phyloP scores from a whole-genome alignment of 2,113 vertebrate species.

The Gorsachius goisagi region DNA sequence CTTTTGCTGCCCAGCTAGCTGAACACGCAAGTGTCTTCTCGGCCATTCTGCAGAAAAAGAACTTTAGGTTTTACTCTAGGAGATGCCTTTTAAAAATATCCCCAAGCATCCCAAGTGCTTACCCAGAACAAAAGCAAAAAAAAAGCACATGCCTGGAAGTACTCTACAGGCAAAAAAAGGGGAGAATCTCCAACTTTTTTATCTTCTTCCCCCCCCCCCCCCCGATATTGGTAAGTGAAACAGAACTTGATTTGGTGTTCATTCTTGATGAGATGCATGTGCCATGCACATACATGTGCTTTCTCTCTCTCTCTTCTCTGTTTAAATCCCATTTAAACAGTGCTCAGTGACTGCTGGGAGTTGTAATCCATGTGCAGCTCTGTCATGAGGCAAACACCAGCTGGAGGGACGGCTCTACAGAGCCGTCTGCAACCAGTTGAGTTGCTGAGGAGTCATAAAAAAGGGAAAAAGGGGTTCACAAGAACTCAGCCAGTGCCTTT shows the following conservation, averaged over 20 bases:
- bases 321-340: conserved; percentile 47
- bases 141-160: background rate
- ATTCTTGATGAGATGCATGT: conserved; percentile 10
- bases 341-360: conserved; percentile 1
- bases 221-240: background rate
- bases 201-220: background rate
- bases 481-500: conserved; percentile 3
- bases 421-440: background rate
- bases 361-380: conserved; percentile 15
- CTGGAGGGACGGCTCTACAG: background rate
- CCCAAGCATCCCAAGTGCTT: background rate
- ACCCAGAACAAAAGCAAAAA: background rate
- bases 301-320: conserved; percentile 24
- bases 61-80: background rate
- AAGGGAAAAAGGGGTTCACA: background rate
- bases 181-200: background rate
- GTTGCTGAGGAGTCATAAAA: conserved; percentile 20
- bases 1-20: background rate
- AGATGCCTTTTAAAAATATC: background rate
- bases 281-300: background rate
- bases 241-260: conserved; percentile 2
- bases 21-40: background rate
- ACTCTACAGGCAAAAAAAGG: background rate
- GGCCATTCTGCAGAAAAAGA: background rate
- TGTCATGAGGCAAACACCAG: conserved; percentile 40